A percentile compares a stretch with the other conserved stretches of the same genome.
These are phyloP conservation scores for Chroicocephalus ridibundus DNA, from an alignment of 2,113 vertebrate species.

Conservation along the genomic window DNA sequence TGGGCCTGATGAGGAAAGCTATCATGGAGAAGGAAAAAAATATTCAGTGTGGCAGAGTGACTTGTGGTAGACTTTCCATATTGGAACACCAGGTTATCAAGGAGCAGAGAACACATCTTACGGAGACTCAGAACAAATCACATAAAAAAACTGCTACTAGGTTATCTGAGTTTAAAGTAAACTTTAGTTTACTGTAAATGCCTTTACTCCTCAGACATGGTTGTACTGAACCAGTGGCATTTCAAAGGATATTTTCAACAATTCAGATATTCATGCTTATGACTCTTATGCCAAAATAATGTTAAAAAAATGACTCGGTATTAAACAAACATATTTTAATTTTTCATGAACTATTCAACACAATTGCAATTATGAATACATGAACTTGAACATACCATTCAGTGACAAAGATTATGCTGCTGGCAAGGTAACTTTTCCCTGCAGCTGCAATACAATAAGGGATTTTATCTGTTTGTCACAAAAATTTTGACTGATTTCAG, in stretches of 20 bases:
- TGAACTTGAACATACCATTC: neutral
- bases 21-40: neutral
- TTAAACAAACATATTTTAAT: neutral
- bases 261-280: neutral
- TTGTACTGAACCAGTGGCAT: neutral
- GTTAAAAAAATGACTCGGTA: neutral
- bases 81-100: neutral
- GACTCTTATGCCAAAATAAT: neutral
- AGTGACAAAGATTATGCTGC: neutral
- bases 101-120: neutral
- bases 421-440: neutral
- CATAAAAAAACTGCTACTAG: neutral
- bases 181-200: neutral
- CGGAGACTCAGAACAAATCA: neutral
- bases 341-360: neutral
- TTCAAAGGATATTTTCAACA: neutral
- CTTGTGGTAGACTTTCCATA: neutral
- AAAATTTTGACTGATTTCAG: neutral
- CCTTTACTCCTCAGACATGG: neutral
- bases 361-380: neutral
- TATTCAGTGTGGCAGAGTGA: neutral
- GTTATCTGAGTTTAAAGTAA: neutral
- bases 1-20: neutral
- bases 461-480: neutral
- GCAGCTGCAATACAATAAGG: neutral